Evolutionary conservation across 1,140 invertebrate species (phyloP).

Genomic region (Neodiprion virginianus): DNA sequence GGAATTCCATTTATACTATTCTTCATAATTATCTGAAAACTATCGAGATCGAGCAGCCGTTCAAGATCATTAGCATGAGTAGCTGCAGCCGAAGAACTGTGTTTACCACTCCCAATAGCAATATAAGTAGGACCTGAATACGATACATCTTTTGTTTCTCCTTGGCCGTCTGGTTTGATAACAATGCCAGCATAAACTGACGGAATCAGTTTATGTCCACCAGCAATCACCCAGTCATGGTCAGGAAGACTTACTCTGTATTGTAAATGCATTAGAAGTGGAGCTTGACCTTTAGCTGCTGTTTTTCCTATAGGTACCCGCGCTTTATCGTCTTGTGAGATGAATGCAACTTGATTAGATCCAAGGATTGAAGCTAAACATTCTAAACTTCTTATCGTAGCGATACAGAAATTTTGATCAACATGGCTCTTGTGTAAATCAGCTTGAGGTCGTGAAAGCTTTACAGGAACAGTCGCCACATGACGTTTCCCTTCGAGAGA

Average conservation of each 20-base stretch:
- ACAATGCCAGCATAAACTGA: no score
- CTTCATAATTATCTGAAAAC: constrained; percentile 32
- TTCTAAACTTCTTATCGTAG: constrained; percentile 24
- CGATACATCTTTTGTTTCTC: no score
- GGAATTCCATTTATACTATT: constrained; percentile 29
- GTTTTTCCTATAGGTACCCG: no score
- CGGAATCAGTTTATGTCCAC: no score
- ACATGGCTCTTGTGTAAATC: constrained; percentile 17
- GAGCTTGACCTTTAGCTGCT: no score
- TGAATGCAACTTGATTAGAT: constrained; percentile 24
- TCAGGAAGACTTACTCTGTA: no score
- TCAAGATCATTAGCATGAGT: constrained; percentile 40
- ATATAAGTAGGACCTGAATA: no score
- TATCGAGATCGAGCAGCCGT: constrained; percentile 33
- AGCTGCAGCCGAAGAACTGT: neutral
- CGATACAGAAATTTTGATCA: constrained; percentile 13
- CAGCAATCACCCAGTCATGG: no score
- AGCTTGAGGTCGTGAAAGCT: constrained; percentile 18
- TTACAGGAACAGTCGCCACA: constrained; percentile 23
- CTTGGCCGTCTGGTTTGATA: no score
- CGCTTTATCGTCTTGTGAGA: no score
- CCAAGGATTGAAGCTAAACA: constrained; percentile 34
- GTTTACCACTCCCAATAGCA: no score
- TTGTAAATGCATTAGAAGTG: no score
- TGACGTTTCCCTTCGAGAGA: constrained; percentile 22